These are phyloP conservation scores for Neria commutata DNA, from an alignment of 2,888 invertebrate genomes.

Conservation along the genomic window DNA sequence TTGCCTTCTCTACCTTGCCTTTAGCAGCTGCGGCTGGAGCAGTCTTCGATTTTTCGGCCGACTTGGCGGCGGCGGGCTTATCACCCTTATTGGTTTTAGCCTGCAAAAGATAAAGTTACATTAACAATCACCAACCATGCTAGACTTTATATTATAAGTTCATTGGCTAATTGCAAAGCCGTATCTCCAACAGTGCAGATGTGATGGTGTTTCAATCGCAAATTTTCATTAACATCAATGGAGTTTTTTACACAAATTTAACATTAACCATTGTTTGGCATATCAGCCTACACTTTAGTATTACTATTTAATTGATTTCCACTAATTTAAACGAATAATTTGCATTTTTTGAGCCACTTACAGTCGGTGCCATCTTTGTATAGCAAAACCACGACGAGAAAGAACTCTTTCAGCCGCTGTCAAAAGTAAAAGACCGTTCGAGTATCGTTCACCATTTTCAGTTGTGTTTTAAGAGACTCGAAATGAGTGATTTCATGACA, in stretches of 20 bases:
- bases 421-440: constrained; percentile 16
- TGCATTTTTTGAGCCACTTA: constrained; percentile 47
- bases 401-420: constrained; percentile 42
- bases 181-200: not conserved
- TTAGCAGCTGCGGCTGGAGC: constrained; percentile 56
- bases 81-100: constrained; percentile 59
- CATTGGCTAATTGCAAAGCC: not conserved
- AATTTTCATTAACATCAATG: constrained; percentile 23
- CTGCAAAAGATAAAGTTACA: constrained; percentile 34
- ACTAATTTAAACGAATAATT: not conserved
- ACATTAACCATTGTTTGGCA: not conserved
- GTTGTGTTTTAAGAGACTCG: too few relatives aligned
- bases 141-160: constrained; percentile 1
- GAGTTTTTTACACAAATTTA: not conserved
- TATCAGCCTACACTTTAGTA: not conserved
- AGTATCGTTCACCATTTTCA: too few relatives aligned
- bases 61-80: constrained; percentile 56
- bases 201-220: constrained; percentile 14
- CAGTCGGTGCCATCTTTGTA: constrained; percentile 61
- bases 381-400: constrained; percentile 57
- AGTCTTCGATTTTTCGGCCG: constrained; percentile 55
- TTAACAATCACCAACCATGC: constrained; percentile 13
- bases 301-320: not conserved
- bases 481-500: too few relatives aligned
- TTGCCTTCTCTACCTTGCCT: constrained; percentile 60